A percentile compares a stretch with the other conserved stretches of the same genome.
phyloP scores from a whole-genome alignment of 2,797 vertebrate genomes.

The Cottoperca gobio region DNA sequence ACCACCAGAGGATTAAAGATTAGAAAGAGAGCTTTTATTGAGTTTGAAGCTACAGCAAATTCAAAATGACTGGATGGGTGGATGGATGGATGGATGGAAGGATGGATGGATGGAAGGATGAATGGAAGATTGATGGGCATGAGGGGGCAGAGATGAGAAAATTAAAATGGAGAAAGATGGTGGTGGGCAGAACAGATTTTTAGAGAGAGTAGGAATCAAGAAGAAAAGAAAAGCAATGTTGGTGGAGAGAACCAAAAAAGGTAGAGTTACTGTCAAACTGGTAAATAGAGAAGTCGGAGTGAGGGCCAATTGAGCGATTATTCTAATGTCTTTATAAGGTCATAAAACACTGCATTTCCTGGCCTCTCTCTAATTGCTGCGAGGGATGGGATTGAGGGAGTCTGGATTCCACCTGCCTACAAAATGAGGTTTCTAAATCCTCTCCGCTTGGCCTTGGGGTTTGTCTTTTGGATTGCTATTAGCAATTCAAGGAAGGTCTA shows the following conservation, averaged over 20 bases:
- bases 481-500: constrained; percentile 11
- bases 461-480: constrained; percentile 28
- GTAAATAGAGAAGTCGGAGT: constrained; percentile 30
- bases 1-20: constrained; percentile 59
- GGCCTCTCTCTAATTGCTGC: constrained; percentile 69
- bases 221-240: constrained; percentile 4
- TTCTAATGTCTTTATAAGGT: constrained; percentile 75
- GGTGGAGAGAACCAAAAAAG: constrained; percentile 29
- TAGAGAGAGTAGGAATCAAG: constrained; percentile 7
- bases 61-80: constrained; percentile 35
- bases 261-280: constrained; percentile 29
- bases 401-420: constrained; percentile 53
- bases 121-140: constrained; percentile 35
- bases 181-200: constrained; percentile 12
- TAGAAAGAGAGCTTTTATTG: constrained; percentile 52
- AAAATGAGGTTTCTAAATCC: constrained; percentile 64
- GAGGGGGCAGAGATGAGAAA: constrained; percentile 27
- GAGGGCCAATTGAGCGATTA: constrained; percentile 42
- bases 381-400: constrained; percentile 41
- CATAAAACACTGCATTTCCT: constrained; percentile 73
- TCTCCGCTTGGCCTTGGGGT: constrained; percentile 39
- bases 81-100: constrained; percentile 20
- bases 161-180: constrained; percentile 12
- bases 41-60: constrained; percentile 41
- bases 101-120: constrained; percentile 20